Base-by-base conservation (phyloP, 2,113 vertebrate genomes). In the Ursus arctos region DNA sequence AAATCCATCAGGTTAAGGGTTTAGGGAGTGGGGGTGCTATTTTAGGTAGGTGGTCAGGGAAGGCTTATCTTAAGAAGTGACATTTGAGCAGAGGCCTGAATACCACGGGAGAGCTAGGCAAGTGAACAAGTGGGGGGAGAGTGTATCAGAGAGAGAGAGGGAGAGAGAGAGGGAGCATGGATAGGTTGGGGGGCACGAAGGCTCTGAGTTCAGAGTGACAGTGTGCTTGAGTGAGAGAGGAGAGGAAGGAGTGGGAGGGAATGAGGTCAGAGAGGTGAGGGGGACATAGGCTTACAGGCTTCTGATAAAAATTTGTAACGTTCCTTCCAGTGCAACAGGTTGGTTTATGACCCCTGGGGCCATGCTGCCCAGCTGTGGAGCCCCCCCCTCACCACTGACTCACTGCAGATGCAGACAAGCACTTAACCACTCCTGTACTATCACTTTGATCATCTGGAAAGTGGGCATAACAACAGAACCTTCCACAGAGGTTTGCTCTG, bases 191-290 rank as follows among this genome's bases (percentile, higher is more conserved):
- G 18, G 80, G 2, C 2, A 6, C 15, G 9, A 49, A 57, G 26
- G 49, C 57, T n/a, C 40, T 24, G 49, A 91, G 12, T 9, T n/a
- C 14, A 24, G 7, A 59, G 51, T 6, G 18, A 36, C 1, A 4
- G 6, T 24, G 79, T 14, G 7, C 43, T 6, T 22, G 21, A 77
- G 22, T 36, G 18, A 36, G 7, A 12, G 47, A 71, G 21, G 53
- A 33, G 16, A 31, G 4, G 12, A 2, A 7, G n/a, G 11, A 3
- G 0, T 7, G 13, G 53, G 4, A 53, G 3, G 36, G 11, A 19
- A 26, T 21, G 19, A 15, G 2, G 16, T 51, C 51, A 13, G 33
- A 59, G 3, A 21, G 13, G 33, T 33, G 26, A 61, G 13, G 53
- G 0, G 36, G 10, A 26, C 8, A 40, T 16, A 12, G 40, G 11